These are phyloP conservation scores for Magallana nippona DNA, from an alignment of 2,888 invertebrate species.

Conservation along the genomic window DNA sequence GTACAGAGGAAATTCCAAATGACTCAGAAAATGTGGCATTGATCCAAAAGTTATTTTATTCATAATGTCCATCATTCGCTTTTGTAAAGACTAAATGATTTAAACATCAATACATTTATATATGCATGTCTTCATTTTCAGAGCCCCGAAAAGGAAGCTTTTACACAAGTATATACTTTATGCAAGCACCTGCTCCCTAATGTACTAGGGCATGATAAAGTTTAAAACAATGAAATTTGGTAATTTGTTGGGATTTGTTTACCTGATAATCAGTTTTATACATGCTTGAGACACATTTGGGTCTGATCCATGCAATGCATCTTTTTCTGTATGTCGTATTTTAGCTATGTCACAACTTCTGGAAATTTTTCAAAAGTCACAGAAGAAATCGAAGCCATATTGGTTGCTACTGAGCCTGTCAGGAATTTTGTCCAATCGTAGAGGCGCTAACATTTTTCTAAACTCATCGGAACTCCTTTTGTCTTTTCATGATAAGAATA, in stretches of 20 bases:
- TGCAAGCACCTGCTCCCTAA: no score
- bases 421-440: conserved; percentile 45
- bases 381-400: conserved; percentile 44
- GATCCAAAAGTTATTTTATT: background rate
- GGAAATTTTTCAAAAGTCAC: conserved; percentile 21
- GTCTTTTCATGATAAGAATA: background rate
- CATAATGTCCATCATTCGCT: no score
- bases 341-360: conserved; percentile 1
- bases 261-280: conserved; percentile 52
- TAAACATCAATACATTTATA: no score
- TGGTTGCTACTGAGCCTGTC: conserved; percentile 55
- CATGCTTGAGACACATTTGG: conserved; percentile 20
- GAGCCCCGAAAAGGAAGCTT: no score
- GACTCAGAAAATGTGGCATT: conserved; percentile 25
- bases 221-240: background rate
- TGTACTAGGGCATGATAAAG: background rate
- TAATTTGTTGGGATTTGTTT: background rate
- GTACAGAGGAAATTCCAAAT: conserved; percentile 18
- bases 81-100: no score
- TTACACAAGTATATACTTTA: no score
- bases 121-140: no score
- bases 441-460: conserved; percentile 31
- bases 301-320: background rate
- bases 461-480: background rate
- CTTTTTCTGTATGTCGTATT: background rate